Conservation (phyloP, 2,113 vertebrate species). For the Ammodytes dubius region DNA sequence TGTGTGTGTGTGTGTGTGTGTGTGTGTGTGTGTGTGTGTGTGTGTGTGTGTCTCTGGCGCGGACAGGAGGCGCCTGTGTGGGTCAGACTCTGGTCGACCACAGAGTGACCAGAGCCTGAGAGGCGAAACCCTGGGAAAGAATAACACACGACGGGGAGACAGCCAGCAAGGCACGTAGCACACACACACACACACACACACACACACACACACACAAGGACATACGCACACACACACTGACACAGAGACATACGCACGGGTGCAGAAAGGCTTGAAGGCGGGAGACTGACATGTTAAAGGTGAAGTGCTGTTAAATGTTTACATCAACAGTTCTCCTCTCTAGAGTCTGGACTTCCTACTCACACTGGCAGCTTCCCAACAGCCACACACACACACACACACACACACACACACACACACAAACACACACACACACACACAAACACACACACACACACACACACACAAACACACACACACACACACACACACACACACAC, state of each 20-base stretch:
- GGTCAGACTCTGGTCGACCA: slow-evolving; percentile 72
- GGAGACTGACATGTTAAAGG: not conserved
- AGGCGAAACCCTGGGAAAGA: slow-evolving; percentile 43
- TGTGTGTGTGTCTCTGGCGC: slow-evolving; percentile 66
- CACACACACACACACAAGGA: no score
- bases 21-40: slow-evolving; percentile 24
- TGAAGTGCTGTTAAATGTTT: not conserved
- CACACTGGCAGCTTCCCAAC: not conserved
- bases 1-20: no score
- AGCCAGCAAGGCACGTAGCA: slow-evolving; percentile 2
- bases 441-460: no score
- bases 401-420: not conserved
- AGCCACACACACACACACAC: slow-evolving; percentile 16
- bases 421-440: no score
- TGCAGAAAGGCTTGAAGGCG: no score
- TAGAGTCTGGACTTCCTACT: not conserved
- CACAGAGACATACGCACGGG: no score
- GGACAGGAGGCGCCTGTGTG: slow-evolving; percentile 77
- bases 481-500: no score
- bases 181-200: no score
- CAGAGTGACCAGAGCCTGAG: slow-evolving; percentile 56
- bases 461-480: no score
- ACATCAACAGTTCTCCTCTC: not conserved
- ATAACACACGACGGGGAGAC: slow-evolving; percentile 7
- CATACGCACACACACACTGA: no score